Conservation (phyloP, 2,888 invertebrate species). For the Phengaris arion region DNA sequence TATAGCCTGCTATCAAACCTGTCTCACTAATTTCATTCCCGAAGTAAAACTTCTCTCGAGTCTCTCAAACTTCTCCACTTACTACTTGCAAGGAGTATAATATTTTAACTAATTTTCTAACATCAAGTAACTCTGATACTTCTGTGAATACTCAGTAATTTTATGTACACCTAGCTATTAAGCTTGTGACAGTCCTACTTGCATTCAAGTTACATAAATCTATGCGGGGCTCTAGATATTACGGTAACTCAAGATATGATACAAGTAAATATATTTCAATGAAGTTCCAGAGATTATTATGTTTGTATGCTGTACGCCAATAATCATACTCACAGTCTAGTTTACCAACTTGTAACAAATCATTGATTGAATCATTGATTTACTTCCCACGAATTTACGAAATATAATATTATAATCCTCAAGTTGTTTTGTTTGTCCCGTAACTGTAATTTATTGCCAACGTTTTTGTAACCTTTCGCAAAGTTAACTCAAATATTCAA, state of each 20-base stretch:
- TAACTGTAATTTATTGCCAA: neutral
- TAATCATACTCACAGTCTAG: neutral
- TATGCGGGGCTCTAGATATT: neutral
- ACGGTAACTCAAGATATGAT: neutral
- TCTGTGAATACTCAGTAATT: no score
- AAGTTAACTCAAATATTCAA: constrained; percentile 22
- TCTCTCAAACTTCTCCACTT: no score
- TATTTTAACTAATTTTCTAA: no score
- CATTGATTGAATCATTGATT: constrained; percentile 8
- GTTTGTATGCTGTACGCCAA: neutral
- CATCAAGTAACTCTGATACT: no score
- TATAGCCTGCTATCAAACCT: no score
- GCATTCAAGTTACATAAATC: no score
- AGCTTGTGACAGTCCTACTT: no score
- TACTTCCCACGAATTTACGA: constrained; percentile 22
- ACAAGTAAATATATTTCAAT: no score
- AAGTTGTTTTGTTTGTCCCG: neutral
- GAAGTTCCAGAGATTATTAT: neutral
- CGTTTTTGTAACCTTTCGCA: constrained; percentile 22
- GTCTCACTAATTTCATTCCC: no score
- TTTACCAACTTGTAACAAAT: constrained; percentile 7
- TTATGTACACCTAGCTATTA: no score
- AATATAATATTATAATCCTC: constrained; percentile 6
- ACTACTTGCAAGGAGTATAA: no score
- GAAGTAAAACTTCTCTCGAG: no score